These are phyloP conservation scores for Plectrocnemia conspersa DNA, from an alignment of 1,140 invertebrate species.

Conservation along the genomic window DNA sequence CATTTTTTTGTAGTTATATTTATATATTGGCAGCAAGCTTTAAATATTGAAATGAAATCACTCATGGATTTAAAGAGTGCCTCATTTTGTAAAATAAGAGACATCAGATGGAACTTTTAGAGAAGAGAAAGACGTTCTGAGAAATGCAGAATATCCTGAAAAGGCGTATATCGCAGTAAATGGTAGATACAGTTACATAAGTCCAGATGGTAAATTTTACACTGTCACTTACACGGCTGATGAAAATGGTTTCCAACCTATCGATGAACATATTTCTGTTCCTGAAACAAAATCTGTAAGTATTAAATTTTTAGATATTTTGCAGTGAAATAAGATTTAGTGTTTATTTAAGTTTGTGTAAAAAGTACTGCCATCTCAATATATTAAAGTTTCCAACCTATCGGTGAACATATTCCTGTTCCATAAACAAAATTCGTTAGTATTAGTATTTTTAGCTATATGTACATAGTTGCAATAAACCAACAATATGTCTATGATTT, in stretches of 20 bases:
- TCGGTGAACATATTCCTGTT: constrained; percentile 53
- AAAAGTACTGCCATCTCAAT: too few species aligned
- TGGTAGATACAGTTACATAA: constrained; percentile 54
- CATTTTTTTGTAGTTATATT: background rate
- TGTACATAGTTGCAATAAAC: too few species aligned
- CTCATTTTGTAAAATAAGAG: constrained; percentile 43
- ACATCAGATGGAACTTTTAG: constrained; percentile 49
- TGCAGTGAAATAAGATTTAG: too few species aligned
- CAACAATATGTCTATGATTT: too few species aligned
- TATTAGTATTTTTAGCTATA: too few species aligned
- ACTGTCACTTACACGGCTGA: constrained; percentile 69
- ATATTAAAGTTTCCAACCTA: too few species aligned
- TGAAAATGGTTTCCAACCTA: constrained; percentile 70
- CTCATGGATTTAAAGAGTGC: background rate
- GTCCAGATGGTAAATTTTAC: constrained; percentile 54
- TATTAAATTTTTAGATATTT: too few species aligned
- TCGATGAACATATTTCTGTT: too few species aligned
- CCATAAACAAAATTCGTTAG: too few species aligned
- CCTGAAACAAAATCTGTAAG: too few species aligned
- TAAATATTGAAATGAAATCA: background rate
- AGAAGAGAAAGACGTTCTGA: constrained; percentile 44
- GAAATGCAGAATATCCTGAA: constrained; percentile 50
- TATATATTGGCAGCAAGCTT: background rate
- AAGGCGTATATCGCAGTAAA: constrained; percentile 42
- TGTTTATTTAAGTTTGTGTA: too few species aligned